Base-by-base conservation (phyloP, 2,888 invertebrate species). In the Apamea epomidion region DNA sequence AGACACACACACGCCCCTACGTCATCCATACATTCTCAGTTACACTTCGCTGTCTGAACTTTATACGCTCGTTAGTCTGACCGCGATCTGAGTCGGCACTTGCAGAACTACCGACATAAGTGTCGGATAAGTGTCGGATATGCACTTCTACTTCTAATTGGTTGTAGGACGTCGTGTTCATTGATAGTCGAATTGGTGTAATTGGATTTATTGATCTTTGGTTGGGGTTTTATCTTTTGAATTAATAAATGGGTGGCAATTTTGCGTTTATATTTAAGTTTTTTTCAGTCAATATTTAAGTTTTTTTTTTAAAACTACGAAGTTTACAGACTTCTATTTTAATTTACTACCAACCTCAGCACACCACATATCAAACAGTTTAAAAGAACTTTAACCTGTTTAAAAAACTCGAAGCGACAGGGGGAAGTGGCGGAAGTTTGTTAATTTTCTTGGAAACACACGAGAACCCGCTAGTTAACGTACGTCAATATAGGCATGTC, bases 361-460 rank as follows among this genome's bases (percentile, higher is more conserved):
- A 21, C 58, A 64, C n/a, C 37, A 62, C 86, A 78, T 80, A 48
- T 82, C 18, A 81, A 85, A 77, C 51, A 70, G 58, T 62, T 82
- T 64, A 79, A 67, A 74, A 82, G 58, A 84, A 87, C 78, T 88
- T 86, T 18, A 71, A 64, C 70, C 69, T 80, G 82, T 80, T 78
- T 82, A 72, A 87, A 88, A 89, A 82, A 84, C 81, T 88, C 83
- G 16, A 70, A 82, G 71, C 75, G 84, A 81, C 83, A 82, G 48
- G 25, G 25, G 76, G 69, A 76, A 80, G 82, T 78, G 80, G 80
- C 51, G 82, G 73, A 89, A 92, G 91, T 92, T 92, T 90, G 83
- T 88, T 92, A 93, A 93, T 92, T 92, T 90, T 88, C 89, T 90
- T 89, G 90, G 80, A 89, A 89, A 90, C 89, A 91, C 90, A 88